Evolutionary conservation across 1,140 invertebrate species (phyloP), one percentile per base, ranked within the genome.

Genomic region (Caenorhabditis latens): DNA sequence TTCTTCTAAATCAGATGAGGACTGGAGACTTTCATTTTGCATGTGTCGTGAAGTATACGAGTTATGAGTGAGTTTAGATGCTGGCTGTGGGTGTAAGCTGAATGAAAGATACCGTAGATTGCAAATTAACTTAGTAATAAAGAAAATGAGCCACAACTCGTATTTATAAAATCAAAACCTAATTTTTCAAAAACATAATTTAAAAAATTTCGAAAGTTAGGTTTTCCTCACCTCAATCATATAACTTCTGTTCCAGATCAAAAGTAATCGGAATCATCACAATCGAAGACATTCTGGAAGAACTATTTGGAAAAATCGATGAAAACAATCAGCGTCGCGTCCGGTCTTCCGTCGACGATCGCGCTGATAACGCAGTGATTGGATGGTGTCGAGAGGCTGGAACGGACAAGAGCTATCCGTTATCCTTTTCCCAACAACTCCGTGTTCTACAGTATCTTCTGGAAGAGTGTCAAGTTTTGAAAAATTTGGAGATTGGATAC

Each of bases 221-320:
- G n/a, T n/a, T n/a, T n/a, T n/a, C n/a, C n/a, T n/a, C n/a, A n/a
- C n/a, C n/a, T n/a, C n/a, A n/a, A 8, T n/a, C 4, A 9, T 0
- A 79, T 40, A 32, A 42, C 48, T 48, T 21, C n/a, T 43, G 32
- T 84, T 84, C 24, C 58, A 84, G 83, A 9, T 84, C 55, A 2
- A 58, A 84, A 84, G 55, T 84, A 11, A 5, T 84, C 6, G 83
- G 83, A 42, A 58, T 84, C 55, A 84, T 84, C 55, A 84, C 83
- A 48, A 84, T 84, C 9, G 83, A 84, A 55, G 83, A 84, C 48
- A 84, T 84, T 16, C 55, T 84, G 6, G 83, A 84, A 24, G 55
- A 84, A 24, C 55, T 84, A 0, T 58, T 84, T 21, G 83, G 83
- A 84, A 63, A 84, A 48, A 84, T 84, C 21, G 83, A 84, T 40